These are phyloP conservation scores for Thera obeliscata DNA, from an alignment of 2,888 invertebrate species.

Conservation along the genomic window DNA sequence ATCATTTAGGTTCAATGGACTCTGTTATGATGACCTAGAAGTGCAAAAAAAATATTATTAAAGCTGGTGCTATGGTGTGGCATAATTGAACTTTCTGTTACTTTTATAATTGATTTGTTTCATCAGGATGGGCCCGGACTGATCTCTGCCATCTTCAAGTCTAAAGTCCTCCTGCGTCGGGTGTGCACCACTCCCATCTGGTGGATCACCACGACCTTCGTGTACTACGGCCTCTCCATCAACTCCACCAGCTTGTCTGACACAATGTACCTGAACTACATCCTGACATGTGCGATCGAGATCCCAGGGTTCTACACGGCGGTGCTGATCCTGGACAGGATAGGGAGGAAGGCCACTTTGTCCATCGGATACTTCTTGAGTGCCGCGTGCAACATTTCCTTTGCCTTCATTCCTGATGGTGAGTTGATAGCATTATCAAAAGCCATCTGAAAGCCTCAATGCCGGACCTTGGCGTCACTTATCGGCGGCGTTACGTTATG, in stretches of 20 bases:
- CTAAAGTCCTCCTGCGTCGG: conserved; percentile 80
- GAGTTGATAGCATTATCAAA: conserved; percentile 41
- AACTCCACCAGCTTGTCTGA: conserved; percentile 90
- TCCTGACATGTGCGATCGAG: conserved; percentile 86
- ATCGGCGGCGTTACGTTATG: too few relatives aligned
- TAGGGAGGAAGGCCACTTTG: conserved; percentile 86
- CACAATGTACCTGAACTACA: conserved; percentile 89
- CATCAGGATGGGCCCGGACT: conserved; percentile 44
- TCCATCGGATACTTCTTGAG: conserved; percentile 85
- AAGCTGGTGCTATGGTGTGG: too few relatives aligned
- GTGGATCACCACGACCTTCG: conserved; percentile 91
- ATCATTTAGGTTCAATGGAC: too few relatives aligned
- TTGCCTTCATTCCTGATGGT: conserved; percentile 81
- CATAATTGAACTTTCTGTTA: too few relatives aligned
- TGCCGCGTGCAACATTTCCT: conserved; percentile 74
- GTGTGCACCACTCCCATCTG: conserved; percentile 88
- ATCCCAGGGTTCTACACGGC: conserved; percentile 88
- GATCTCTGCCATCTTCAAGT: conserved; percentile 70
- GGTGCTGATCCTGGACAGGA: conserved; percentile 84
- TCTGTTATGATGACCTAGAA: too few relatives aligned
- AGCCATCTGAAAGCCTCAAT: too few relatives aligned
- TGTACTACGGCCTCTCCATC: conserved; percentile 91
- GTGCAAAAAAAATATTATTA: too few relatives aligned
- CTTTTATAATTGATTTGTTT: conserved; percentile 15
- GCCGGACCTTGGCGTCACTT: too few relatives aligned